Percentiles rank a stretch among this genome's conserved stretches.
These are phyloP conservation scores for Drosophila serrata DNA, from an alignment of 1,140 invertebrate species.

Conservation along the genomic window DNA sequence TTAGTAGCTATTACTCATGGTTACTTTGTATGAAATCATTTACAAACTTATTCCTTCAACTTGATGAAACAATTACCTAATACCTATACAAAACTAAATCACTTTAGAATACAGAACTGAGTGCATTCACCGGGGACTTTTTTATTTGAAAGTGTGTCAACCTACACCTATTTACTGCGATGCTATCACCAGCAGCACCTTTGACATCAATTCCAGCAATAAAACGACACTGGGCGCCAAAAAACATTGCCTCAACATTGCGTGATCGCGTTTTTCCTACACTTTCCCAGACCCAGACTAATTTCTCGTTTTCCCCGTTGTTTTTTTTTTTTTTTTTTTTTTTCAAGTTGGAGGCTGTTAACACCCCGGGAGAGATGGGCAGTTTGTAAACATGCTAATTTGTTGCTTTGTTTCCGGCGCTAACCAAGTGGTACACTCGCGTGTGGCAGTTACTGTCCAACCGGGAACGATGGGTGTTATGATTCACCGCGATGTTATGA, in stretches of 20 bases:
- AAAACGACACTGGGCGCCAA: slow-evolving; percentile 51
- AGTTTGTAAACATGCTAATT: slow-evolving; percentile 80
- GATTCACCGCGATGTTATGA: slow-evolving; percentile 56
- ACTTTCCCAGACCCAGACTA: slow-evolving; percentile 7
- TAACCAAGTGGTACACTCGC: slow-evolving; percentile 53
- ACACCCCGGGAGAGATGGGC: slow-evolving; percentile 34
- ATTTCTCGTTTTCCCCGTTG: slow-evolving; percentile 21
- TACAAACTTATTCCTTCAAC: too few species aligned
- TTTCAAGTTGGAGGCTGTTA: slow-evolving; percentile 50
- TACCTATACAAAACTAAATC: slow-evolving; percentile 5
- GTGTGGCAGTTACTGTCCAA: slow-evolving; percentile 27
- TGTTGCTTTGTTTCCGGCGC: slow-evolving; percentile 62
- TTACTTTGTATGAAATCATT: not conserved
- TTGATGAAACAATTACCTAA: not conserved
- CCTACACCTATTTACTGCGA: slow-evolving; percentile 23
- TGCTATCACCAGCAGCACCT: slow-evolving; percentile 43
- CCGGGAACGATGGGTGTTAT: slow-evolving; percentile 43
- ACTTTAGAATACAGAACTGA: not conserved
- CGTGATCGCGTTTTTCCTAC: slow-evolving; percentile 36
- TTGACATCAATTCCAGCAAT: slow-evolving; percentile 66
- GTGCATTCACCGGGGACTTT: not conserved
- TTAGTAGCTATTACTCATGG: not conserved
- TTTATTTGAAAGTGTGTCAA: slow-evolving; percentile 1
- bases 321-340: too few species aligned
- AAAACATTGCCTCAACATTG: slow-evolving; percentile 41